These are phyloP conservation scores for Lasioglossum leucozonium DNA, from an alignment of 2,888 invertebrate genomes.

Conservation along the genomic window DNA sequence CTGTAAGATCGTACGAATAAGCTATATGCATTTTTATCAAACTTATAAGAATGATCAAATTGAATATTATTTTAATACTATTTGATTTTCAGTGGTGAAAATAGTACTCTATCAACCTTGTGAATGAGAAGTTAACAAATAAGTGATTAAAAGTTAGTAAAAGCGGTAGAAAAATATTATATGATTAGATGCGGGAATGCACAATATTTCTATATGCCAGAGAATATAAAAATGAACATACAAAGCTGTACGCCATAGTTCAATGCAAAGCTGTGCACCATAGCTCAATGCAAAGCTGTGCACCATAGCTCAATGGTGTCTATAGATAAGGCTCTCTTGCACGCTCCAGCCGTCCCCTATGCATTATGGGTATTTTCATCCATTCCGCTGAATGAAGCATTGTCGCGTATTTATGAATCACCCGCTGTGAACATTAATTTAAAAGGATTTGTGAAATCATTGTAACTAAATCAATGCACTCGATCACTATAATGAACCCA, in stretches of 20 bases:
- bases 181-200: background rate
- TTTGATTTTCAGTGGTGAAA: background rate
- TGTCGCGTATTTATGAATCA: slow-evolving; percentile 7
- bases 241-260: background rate
- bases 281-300: background rate
- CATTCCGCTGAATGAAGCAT: background rate
- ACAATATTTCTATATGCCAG: background rate
- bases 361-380: slow-evolving; percentile 5
- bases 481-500: background rate
- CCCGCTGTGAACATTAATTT: slow-evolving; percentile 9
- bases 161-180: background rate
- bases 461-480: background rate
- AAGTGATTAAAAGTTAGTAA: background rate
- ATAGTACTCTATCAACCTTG: background rate
- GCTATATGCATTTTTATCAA: background rate
- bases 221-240: background rate
- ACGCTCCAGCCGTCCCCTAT: background rate
- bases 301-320: background rate
- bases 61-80: background rate
- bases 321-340: background rate
- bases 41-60: background rate
- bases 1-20: background rate
- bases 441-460: background rate
- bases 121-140: background rate
- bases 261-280: background rate